Evolutionary conservation across 2,888 invertebrate genomes (phyloP).

Genomic region (Ellobium chinense): DNA sequence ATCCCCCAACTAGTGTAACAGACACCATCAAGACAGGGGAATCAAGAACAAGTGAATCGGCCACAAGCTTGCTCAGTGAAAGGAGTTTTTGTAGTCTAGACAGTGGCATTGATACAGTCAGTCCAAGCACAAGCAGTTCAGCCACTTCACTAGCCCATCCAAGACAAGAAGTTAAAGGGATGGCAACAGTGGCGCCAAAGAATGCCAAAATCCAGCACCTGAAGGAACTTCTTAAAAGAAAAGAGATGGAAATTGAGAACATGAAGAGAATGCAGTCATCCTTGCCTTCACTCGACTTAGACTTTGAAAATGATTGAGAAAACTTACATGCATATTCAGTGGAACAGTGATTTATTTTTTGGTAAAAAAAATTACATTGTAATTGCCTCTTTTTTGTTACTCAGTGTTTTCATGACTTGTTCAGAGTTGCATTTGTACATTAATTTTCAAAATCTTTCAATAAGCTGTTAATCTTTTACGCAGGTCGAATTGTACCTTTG

Average conservation of each 20-base stretch:
- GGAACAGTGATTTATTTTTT: too few species aligned
- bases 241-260: slow-evolving; percentile 33
- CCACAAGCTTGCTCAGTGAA: slow-evolving; percentile 17
- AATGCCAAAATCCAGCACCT: slow-evolving; percentile 31
- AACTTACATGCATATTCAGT: too few species aligned
- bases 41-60: neutral
- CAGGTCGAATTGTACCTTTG: too few species aligned
- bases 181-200: neutral
- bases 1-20: neutral
- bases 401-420: too few species aligned
- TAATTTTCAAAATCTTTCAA: too few species aligned
- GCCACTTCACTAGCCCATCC: neutral
- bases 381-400: too few species aligned
- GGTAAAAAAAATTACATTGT: too few species aligned
- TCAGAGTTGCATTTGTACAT: too few species aligned
- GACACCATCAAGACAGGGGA: neutral
- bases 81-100: neutral
- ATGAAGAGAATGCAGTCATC: slow-evolving; percentile 20
- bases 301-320: too few species aligned
- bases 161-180: too few species aligned
- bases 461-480: too few species aligned
- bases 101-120: slow-evolving; percentile 12
- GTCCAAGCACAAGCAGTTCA: slow-evolving; percentile 7
- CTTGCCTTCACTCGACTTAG: slow-evolving; percentile 1
- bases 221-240: slow-evolving; percentile 39